A percentile compares a stretch with the other conserved stretches of the same genome.
Evolutionary conservation across 2,113 vertebrate species (phyloP).

Genomic region (Eurystomus gularis): DNA sequence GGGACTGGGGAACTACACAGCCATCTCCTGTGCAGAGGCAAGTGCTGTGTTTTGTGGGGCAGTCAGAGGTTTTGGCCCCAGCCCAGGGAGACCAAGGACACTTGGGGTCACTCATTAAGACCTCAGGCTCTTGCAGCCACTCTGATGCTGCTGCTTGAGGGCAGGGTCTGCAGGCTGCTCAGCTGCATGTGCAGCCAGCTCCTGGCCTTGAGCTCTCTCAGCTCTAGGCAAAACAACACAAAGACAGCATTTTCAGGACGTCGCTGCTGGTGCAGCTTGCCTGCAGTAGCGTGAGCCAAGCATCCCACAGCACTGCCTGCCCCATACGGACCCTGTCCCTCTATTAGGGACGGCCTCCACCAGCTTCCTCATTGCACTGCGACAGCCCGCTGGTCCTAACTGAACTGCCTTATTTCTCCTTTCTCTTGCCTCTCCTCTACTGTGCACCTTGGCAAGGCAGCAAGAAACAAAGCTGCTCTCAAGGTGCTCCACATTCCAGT

Average conservation of each 20-base stretch:
- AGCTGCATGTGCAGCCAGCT: background rate
- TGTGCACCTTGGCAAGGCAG: background rate
- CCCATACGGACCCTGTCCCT: background rate
- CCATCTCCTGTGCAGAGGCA: background rate
- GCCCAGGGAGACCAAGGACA: background rate
- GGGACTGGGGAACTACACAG: background rate
- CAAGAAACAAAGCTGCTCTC: background rate
- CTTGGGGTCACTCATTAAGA: no score
- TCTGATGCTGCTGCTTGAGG: background rate
- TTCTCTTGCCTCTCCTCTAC: background rate
- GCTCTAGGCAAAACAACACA: background rate
- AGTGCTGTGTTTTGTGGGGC: background rate
- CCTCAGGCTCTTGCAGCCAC: background rate
- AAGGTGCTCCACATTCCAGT: background rate
- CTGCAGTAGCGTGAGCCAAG: background rate
- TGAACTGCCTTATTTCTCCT: background rate
- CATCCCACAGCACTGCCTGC: background rate
- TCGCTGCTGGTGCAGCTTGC: background rate
- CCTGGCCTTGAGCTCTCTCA: background rate
- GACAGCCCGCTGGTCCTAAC: fast-evolving
- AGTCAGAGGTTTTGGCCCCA: background rate
- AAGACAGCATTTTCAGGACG: background rate
- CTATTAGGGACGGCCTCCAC: background rate
- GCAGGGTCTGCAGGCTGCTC: background rate
- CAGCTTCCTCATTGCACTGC: fast-evolving